Conservation (phyloP, 1,140 invertebrate genomes). For the Drosophila tsacasi region DNA sequence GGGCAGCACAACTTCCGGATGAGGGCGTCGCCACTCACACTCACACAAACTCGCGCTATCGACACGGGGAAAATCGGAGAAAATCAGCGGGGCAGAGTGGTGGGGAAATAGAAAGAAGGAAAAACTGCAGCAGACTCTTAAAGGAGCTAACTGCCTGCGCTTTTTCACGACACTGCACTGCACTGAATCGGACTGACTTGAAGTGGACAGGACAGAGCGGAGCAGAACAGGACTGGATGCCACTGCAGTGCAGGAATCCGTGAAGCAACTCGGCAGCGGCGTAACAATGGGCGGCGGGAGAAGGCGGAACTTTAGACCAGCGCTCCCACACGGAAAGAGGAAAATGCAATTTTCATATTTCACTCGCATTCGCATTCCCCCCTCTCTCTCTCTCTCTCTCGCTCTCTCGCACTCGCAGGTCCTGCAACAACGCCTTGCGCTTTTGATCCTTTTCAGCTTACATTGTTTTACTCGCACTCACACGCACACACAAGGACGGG, state of each 20-base stretch:
- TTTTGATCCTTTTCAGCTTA: constrained; percentile 62
- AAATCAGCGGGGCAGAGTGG: constrained; percentile 7
- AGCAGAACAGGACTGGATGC: constrained; percentile 16
- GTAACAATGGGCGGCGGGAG: constrained; percentile 14
- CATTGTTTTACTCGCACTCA: constrained; percentile 54
- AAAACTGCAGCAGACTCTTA: constrained; percentile 58
- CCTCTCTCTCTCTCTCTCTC: neutral
- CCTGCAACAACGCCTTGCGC: constrained; percentile 62
- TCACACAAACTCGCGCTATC: constrained; percentile 16
- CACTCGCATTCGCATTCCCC: constrained; percentile 22
- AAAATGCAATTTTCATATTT: constrained; percentile 80
- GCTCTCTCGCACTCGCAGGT: constrained; percentile 16
- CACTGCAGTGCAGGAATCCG: constrained; percentile 31
- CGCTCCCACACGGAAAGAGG: constrained; percentile 55
- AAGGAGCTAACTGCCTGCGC: constrained; percentile 62
- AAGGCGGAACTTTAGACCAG: constrained; percentile 44
- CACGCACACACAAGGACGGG: constrained; percentile 27
- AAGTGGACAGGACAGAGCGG: constrained; percentile 14
- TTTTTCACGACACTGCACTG: constrained; percentile 7
- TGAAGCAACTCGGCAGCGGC: constrained; percentile 13
- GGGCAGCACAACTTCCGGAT: constrained; percentile 1
- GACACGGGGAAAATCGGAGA: constrained; percentile 12
- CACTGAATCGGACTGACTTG: constrained; percentile 2
- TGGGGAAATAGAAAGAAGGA: neutral
- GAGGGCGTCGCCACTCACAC: constrained; percentile 67